Evolutionary conservation across 2,797 vertebrate genomes (phyloP), one percentile per base, ranked within the genome.

Genomic region (Knipowitschia caucasica): DNA sequence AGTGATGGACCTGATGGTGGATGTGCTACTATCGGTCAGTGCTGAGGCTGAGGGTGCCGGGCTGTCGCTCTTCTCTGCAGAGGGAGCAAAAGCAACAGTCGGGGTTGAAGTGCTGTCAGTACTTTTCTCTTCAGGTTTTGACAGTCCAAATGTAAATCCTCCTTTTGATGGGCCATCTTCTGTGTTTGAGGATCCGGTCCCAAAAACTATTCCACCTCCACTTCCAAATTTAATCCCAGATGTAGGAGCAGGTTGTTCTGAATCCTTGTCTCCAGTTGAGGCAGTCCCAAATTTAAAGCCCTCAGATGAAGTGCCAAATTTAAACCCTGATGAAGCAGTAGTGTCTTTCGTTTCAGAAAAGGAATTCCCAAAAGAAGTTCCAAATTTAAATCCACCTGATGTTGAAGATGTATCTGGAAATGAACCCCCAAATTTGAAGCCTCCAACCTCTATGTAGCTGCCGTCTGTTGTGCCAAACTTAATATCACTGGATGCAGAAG

Each of bases 231-330:
- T 93, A 77, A 94, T 94, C 53, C 73, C 85, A 21, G 74, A 73
- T 50, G 42, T 77, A 17, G 78, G 73, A 17, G 60, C 83, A 57
- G 90, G 56, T 26, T 80, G 85, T 43, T 78, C 84, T 27, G 89
- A 85, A 62, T 91, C 93, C 81, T 92, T 92, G 65, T 84, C 84
- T 50, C 92, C 92, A 45, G 83, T 80, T 33, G 89, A 81, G 46
- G 70, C 71, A 69, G 85, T 39, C 73, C 94, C 93, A 64, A 92
- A 93, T 77, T 92, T 92, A 73, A 94, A 92, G 69, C 87, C 82
- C 59, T 77, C 85, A 3, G 82, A 54, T 4, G 83, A 67, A 51
- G 45, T 30, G 27, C 77, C 64, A 1, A 90, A 76, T 83, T 93
- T 83, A 64, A 83, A 89, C 58, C 81, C 84, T 43, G 71, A 69